Conservation (phyloP, 2,888 invertebrate genomes). For the Sialis fuliginosa region DNA sequence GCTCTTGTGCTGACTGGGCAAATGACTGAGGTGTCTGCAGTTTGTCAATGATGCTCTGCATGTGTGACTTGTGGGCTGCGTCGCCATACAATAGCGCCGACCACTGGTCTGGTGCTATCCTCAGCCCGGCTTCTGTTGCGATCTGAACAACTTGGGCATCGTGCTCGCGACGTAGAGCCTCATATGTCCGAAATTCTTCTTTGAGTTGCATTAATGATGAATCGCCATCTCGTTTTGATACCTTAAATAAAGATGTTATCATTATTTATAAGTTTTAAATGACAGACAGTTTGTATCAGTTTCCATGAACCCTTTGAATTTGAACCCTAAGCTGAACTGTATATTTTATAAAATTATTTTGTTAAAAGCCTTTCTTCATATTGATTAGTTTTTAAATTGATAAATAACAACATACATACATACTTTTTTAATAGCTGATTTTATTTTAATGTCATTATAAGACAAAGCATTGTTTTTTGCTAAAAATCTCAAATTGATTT, state of each 20-base stretch:
- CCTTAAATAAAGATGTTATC: constrained; percentile 28
- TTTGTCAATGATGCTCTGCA: constrained; percentile 88
- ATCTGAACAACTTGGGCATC: constrained; percentile 98
- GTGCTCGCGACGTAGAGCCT: constrained; percentile 82
- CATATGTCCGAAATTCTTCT: constrained; percentile 91
- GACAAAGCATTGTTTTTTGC: no score
- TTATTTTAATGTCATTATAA: no score
- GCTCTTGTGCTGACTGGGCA: constrained; percentile 76
- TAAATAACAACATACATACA: no score
- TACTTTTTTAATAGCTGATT: no score
- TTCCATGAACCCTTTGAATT: no score
- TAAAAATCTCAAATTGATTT: no score
- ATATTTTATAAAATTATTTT: no score
- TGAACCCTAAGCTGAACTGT: no score
- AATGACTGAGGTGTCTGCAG: constrained; percentile 88
- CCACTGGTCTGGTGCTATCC: constrained; percentile 98
- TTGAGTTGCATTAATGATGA: constrained; percentile 96
- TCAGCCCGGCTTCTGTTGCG: constrained; percentile 88
- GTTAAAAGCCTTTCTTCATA: no score
- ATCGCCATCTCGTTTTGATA: constrained; percentile 89
- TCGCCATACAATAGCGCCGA: constrained; percentile 92
- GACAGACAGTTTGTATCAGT: neutral
- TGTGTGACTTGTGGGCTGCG: constrained; percentile 86
- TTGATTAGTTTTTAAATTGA: no score
- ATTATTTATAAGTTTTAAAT: neutral